Percentiles rank a stretch among this genome's conserved stretches.
These are phyloP conservation scores for Macroteleia sp. DNA, from an alignment of 2,888 invertebrate genomes.

Conservation along the genomic window DNA sequence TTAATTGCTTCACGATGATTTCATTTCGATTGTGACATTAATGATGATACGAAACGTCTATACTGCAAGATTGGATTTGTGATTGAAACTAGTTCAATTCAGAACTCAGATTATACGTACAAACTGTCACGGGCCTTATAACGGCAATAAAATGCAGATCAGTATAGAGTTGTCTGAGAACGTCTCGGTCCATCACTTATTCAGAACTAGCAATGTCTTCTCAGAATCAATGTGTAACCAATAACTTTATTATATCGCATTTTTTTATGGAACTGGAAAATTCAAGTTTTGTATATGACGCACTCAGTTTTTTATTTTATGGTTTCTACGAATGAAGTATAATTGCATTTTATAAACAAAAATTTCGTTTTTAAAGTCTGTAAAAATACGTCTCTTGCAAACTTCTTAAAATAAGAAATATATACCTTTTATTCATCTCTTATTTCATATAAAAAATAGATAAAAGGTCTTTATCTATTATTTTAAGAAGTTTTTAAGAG, in stretches of 20 bases:
- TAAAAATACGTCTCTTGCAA: too few relatives aligned
- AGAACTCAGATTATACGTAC: constrained; percentile 30
- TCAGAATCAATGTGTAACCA: constrained; percentile 36
- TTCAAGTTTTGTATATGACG: not conserved
- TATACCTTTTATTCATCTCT: too few relatives aligned
- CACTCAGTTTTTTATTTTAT: constrained; percentile 6
- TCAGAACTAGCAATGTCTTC: constrained; percentile 55
- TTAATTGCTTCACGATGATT: too few relatives aligned
- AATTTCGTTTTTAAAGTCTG: too few relatives aligned
- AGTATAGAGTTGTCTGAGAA: constrained; percentile 59
- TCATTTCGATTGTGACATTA: too few relatives aligned
- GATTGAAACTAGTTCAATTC: constrained; percentile 49
- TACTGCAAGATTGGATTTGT: constrained; percentile 28
- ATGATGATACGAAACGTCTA: constrained; percentile 32
- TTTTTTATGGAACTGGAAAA: constrained; percentile 10
- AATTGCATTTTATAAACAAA: not conserved
- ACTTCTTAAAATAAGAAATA: too few relatives aligned
- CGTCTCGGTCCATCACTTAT: constrained; percentile 66
- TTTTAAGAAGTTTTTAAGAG: too few relatives aligned
- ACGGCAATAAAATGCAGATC: constrained; percentile 57
- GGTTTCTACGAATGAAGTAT: constrained; percentile 7
- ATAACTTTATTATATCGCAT: constrained; percentile 35
- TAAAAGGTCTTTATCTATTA: too few relatives aligned
- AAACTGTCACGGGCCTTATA: constrained; percentile 62
- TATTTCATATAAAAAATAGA: too few relatives aligned